These are phyloP conservation scores for Torymus texanus DNA, from an alignment of 2,888 invertebrate genomes.

Conservation along the genomic window DNA sequence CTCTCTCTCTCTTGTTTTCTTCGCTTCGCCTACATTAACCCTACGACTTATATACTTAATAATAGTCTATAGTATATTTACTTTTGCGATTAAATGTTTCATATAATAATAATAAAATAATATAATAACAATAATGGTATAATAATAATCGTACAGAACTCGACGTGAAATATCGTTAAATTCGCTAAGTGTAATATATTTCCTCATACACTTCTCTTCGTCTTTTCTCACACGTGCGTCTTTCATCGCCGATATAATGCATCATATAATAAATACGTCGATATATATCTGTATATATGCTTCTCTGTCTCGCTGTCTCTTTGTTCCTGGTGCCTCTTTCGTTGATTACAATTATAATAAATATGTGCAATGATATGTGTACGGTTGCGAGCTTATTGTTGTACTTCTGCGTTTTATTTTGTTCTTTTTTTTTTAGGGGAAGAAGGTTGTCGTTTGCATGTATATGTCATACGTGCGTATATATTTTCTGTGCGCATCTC, in stretches of 20 bases:
- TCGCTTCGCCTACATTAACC: background rate
- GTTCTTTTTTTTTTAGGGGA: background rate
- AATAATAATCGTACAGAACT: conserved; percentile 5
- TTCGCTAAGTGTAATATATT: conserved; percentile 21
- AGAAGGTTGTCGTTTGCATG: conserved; percentile 28
- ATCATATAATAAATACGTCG: conserved; percentile 27
- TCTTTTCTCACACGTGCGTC: background rate
- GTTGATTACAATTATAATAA: conserved; percentile 36
- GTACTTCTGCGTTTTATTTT: conserved; percentile 37
- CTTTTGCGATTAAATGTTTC: conserved; percentile 23
- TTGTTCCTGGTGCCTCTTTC: conserved; percentile 19
- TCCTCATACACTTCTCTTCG: background rate
- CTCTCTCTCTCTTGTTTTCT: conserved; percentile 1
- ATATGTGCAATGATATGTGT: conserved; percentile 55
- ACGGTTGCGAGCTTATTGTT: conserved; percentile 47
- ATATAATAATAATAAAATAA: conserved; percentile 6
- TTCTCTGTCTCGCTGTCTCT: conserved; percentile 4
- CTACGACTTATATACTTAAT: no score
- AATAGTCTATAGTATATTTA: conserved; percentile 10
- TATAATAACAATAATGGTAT: no score
- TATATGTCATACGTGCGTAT: background rate
- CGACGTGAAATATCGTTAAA: conserved; percentile 27
- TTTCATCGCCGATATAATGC: background rate
- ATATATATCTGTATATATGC: conserved; percentile 8
- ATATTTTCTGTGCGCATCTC: no score